Evolutionary conservation across 2,113 vertebrate genomes (phyloP).

Genomic region (Pelusios castaneus): DNA sequence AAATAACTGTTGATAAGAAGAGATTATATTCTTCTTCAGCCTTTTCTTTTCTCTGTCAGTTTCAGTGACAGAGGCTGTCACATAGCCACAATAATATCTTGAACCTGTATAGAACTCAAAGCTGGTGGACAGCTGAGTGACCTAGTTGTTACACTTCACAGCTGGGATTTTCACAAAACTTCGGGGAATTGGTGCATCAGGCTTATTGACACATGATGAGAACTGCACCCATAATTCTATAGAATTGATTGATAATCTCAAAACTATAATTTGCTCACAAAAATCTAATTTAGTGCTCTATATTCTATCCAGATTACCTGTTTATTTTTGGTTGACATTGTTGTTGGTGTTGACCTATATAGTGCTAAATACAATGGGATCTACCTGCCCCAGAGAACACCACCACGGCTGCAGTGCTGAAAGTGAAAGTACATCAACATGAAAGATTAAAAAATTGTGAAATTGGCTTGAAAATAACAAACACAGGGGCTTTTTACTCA

Average conservation of each 20-base stretch:
- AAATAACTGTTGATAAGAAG: background rate
- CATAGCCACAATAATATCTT: accelerated
- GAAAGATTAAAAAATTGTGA: background rate
- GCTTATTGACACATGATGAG: background rate
- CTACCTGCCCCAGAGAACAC: background rate
- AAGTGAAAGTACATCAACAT: background rate
- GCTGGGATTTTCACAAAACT: background rate
- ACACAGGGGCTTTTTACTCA: too few relatives aligned
- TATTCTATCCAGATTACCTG: background rate
- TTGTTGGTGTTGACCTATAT: background rate
- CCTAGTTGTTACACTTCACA: background rate
- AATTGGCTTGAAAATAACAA: background rate
- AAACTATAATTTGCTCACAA: too few relatives aligned
- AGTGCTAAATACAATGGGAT: background rate
- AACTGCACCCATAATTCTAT: background rate
- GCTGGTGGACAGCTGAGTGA: background rate
- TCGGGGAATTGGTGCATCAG: background rate
- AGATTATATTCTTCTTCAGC: background rate
- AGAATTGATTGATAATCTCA: background rate
- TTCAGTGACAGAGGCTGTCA: background rate
- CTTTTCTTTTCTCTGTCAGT: background rate
- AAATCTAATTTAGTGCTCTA: too few relatives aligned
- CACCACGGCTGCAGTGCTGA: background rate
- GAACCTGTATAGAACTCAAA: background rate
- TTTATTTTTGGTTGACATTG: accelerated